These are phyloP conservation scores for Typhlichthys subterraneus DNA, from an alignment of 2,797 vertebrate species.

Conservation along the genomic window DNA sequence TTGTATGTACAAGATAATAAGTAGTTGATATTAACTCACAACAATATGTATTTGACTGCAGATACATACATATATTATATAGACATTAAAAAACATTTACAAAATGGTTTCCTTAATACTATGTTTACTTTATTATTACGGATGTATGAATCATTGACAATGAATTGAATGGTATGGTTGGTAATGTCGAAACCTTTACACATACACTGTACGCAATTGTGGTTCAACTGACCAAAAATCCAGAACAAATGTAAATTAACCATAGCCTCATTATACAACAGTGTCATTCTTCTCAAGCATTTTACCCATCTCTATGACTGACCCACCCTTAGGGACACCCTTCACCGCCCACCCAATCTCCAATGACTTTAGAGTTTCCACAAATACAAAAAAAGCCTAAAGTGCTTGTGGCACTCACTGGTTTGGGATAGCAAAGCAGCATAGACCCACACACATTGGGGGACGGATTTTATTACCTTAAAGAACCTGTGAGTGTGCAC, in stretches of 20 bases:
- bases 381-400: constrained; percentile 66
- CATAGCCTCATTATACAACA: background rate
- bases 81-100: no score
- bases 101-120: no score
- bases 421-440: constrained; percentile 57
- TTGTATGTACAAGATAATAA: no score
- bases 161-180: no score
- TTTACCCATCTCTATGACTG: constrained; percentile 52
- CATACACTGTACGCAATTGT: background rate
- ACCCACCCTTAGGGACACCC: constrained; percentile 39
- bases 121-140: no score
- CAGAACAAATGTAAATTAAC: constrained; percentile 8
- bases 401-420: constrained; percentile 68
- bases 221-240: constrained; percentile 1
- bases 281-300: constrained; percentile 28
- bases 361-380: constrained; percentile 60
- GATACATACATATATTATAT: no score
- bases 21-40: no score
- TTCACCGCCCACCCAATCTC: constrained; percentile 60
- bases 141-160: no score
- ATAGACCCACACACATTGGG: constrained; percentile 42
- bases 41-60: no score
- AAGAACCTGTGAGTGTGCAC: constrained; percentile 64
- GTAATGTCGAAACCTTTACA: background rate
- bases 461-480: constrained; percentile 78